A percentile compares a stretch with the other conserved stretches of the same genome.
Evolutionary conservation across 2,113 vertebrate species (phyloP).

Genomic region (Lamprotornis superbus): DNA sequence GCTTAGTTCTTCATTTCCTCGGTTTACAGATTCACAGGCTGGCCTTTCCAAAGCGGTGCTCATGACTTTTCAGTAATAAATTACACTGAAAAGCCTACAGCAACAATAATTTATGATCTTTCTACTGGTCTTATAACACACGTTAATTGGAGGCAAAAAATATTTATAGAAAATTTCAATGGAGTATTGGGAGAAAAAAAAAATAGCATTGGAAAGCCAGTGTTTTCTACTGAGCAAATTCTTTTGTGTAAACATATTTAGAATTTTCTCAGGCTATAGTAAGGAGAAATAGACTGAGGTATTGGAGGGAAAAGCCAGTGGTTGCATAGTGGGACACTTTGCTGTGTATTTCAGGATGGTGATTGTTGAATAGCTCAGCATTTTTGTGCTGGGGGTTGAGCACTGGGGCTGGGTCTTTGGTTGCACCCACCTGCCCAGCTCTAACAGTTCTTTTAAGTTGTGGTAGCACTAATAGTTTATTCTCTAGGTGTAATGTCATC

Average conservation of each 20-base stretch:
- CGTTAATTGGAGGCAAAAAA: conserved; percentile 42
- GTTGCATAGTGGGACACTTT: neutral
- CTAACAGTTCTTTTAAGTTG: neutral
- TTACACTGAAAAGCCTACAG: conserved; percentile 20
- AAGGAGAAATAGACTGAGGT: neutral
- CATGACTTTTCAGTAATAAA: conserved; percentile 39
- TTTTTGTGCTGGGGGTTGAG: neutral
- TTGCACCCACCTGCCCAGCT: neutral
- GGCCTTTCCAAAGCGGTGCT: conserved; percentile 4
- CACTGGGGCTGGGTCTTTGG: neutral
- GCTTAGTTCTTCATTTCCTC: conserved; percentile 53
- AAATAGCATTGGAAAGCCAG: neutral
- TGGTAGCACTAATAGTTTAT: neutral
- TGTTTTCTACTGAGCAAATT: neutral
- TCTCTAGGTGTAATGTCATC: neutral
- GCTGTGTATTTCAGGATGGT: neutral
- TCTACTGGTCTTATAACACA: conserved; percentile 15
- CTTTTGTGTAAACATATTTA: neutral
- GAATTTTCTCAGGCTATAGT: neutral
- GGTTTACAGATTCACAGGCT: conserved; percentile 56
- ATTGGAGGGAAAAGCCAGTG: neutral
- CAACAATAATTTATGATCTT: conserved; percentile 45
- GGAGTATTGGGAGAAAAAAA: neutral
- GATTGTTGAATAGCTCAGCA: rapidly evolving
- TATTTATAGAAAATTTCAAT: conserved; percentile 10